Evolutionary conservation across 2,888 invertebrate species (phyloP), one percentile per base, ranked within the genome.

Genomic region (Chrysina gloriosa): DNA sequence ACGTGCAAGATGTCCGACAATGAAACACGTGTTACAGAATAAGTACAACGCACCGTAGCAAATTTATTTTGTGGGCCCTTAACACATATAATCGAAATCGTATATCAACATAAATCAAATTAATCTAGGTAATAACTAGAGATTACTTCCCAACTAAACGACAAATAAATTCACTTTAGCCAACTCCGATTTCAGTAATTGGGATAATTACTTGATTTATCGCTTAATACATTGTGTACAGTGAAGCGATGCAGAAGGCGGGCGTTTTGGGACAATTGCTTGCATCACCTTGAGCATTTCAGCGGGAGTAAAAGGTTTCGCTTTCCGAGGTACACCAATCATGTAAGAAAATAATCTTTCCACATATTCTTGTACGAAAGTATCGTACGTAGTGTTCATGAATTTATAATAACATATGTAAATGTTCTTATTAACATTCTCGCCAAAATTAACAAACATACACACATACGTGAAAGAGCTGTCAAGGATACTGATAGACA

Each of bases 201-300:
- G 42, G 25, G 63, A 63, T 63, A 63, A 63, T 63, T 63, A 50
- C 50, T 31, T 63, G 63, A 63, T 63, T 63, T 63, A 63, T 36
- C 23, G 29, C 63, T 63, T 63, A 63, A 63, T 63, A 58, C 39
- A 23, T 9, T 39, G 14, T 19, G 9, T 14, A 21, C 36, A 16
- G 52, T 14, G 19, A 19, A 25, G 19, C 27, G 9, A 52, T 52
- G 19, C 52, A 29, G 52, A 52, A 52, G 31, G 52, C 16, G 31
- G 31, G 31, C 29, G 31, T 19, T 16, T 31, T 31, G 2, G 9
- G 19, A 31, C 52, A 6, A 52, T 3, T 29, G 0, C 19, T 45
- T 45, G 19, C 45, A 45, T 45, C 45, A 45, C 21, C 21, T 9
- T n/a, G 9, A 21, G 21, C 7, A 39, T 1, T n/a, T 21, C 19